Percentiles rank a stretch among this genome's conserved stretches.
phyloP scores from a whole-genome alignment of 2,797 vertebrate genomes.

The Onychomys arenicola region DNA sequence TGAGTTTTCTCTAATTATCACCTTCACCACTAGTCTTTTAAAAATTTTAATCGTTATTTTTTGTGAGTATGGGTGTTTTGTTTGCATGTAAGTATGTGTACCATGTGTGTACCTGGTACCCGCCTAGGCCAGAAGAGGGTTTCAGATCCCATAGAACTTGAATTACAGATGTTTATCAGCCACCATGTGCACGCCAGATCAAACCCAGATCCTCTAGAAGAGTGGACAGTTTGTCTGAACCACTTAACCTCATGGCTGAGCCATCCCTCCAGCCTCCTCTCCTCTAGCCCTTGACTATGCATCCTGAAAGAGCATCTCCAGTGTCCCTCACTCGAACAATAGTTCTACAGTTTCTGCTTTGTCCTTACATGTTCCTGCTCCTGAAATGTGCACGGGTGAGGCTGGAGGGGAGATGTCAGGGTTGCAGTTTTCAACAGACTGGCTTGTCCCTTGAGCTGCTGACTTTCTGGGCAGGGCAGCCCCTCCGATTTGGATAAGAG shows the following conservation, averaged over 20 bases:
- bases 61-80: not conserved
- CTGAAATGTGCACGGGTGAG: not conserved
- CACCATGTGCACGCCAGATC: not conserved
- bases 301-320: not conserved
- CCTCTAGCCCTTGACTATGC: not conserved
- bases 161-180: not conserved
- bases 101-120: not conserved
- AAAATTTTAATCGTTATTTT: not conserved
- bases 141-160: not conserved
- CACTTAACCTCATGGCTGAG: not conserved
- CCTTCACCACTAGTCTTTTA: not conserved
- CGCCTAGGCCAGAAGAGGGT: not conserved
- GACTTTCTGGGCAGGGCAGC: not conserved
- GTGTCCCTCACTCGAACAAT: not conserved
- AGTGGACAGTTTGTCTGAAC: not conserved
- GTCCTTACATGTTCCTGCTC: not conserved
- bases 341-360: not conserved
- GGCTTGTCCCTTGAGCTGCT: not conserved
- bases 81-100: not conserved
- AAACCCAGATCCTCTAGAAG: not conserved
- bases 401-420: not conserved
- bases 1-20: not conserved
- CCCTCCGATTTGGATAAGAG: not conserved
- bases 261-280: not conserved
- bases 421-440: not conserved